Percentiles rank a stretch among this genome's conserved stretches.
Conservation (phyloP, 2,888 invertebrate species). For the Deroplatys truncata region DNA sequence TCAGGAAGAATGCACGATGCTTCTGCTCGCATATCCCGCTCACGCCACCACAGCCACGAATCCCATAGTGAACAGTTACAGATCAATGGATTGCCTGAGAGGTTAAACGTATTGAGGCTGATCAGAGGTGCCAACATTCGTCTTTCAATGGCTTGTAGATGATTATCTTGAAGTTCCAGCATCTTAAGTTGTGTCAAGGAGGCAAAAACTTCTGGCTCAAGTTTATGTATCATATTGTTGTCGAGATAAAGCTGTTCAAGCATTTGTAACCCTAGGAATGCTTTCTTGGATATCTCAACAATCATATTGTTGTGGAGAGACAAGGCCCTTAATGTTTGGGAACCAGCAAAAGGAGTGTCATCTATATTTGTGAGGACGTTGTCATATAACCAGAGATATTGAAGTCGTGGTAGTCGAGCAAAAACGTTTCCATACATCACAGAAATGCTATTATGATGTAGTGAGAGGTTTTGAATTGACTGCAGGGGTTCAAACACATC, state of each 20-base stretch:
- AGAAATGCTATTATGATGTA: not conserved
- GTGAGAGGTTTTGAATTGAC: not conserved
- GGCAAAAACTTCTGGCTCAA: not conserved
- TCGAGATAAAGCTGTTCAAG: conserved; percentile 4
- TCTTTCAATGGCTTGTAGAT: not conserved
- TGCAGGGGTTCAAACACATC: not conserved
- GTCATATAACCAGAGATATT: conserved; percentile 6
- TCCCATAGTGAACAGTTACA: not conserved
- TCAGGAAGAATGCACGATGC: not conserved
- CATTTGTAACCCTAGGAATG: not conserved
- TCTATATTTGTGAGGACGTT: not conserved
- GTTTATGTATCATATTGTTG: not conserved
- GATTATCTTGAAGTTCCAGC: conserved; percentile 5
- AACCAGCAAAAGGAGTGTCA: not conserved
- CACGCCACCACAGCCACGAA: not conserved
- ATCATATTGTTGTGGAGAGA: not conserved
- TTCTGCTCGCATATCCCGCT: not conserved
- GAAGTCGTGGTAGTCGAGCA: not conserved
- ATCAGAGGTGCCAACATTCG: not conserved
- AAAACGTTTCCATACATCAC: not conserved
- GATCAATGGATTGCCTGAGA: not conserved
- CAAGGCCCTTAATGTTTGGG: not conserved
- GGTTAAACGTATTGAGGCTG: not conserved
- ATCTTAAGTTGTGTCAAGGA: not conserved
- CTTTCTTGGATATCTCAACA: not conserved